Evolutionary conservation across 2,797 vertebrate species (phyloP).

Genomic region (Sebastes baramenuke): DNA sequence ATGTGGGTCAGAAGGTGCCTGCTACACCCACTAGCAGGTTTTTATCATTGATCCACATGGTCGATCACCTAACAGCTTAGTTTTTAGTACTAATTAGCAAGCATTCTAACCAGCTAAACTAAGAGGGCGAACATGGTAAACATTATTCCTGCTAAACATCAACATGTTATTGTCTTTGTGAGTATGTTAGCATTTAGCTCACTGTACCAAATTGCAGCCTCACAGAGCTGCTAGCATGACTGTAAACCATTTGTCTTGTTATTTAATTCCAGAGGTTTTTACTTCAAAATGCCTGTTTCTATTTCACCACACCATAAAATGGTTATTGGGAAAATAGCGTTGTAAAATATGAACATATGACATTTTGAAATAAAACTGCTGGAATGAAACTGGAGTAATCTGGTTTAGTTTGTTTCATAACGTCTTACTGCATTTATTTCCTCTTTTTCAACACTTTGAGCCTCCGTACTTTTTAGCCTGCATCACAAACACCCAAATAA

Average conservation of each 20-base stretch:
- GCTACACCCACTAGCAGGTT: too few species aligned
- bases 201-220: too few species aligned
- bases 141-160: not conserved
- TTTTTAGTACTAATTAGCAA: not conserved
- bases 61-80: too few species aligned
- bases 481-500: not conserved
- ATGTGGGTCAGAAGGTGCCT: too few species aligned
- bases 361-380: not conserved
- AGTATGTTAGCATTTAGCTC: not conserved
- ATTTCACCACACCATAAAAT: not conserved
- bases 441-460: not conserved
- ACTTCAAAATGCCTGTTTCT: not conserved
- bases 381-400: not conserved
- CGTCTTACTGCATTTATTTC: not conserved
- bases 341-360: not conserved
- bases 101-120: rapidly evolving
- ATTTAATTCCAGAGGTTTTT: not conserved
- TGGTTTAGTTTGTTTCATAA: not conserved
- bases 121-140: not conserved
- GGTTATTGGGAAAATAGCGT: not conserved
- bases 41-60: too few species aligned
- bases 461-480: not conserved
- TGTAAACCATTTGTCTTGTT: not conserved
- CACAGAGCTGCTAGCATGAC: not conserved
- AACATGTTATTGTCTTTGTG: not conserved